These are phyloP conservation scores for Agapornis roseicollis DNA, from an alignment of 2,113 vertebrate species.

Conservation along the genomic window DNA sequence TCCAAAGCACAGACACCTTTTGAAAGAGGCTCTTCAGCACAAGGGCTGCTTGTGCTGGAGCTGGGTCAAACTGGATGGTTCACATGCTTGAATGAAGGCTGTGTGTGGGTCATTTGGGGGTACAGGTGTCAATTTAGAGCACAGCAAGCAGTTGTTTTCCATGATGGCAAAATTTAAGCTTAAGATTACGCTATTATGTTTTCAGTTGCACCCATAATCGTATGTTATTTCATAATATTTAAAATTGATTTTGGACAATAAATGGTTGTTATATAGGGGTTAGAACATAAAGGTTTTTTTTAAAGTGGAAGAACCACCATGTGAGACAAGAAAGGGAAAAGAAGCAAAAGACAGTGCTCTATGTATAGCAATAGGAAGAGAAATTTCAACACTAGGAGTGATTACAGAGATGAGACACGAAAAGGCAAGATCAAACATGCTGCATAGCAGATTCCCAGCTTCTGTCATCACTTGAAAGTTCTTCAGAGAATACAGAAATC, in stretches of 20 bases:
- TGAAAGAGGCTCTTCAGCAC: background rate
- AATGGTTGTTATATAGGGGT: background rate
- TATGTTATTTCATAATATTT: background rate
- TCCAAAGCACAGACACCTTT: background rate
- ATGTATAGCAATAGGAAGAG: background rate
- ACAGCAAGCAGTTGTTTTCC: background rate
- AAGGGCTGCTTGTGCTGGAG: background rate
- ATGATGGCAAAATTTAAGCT: background rate
- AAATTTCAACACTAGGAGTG: background rate
- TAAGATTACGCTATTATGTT: background rate
- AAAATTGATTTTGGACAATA: background rate
- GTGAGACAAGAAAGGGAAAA: background rate
- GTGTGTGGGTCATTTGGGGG: background rate
- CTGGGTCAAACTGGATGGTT: background rate
- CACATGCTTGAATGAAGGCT: background rate
- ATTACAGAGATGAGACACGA: background rate
- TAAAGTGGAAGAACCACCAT: background rate
- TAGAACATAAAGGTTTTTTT: background rate
- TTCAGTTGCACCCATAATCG: background rate
- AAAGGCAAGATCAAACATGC: background rate
- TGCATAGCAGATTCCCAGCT: background rate
- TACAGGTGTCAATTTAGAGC: background rate
- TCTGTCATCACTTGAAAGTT: background rate
- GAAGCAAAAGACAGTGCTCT: background rate
- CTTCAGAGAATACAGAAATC: background rate